Evolutionary conservation across 2,888 invertebrate genomes (phyloP), one percentile per base, ranked within the genome.

Genomic region (Ptychoptera contaminata): DNA sequence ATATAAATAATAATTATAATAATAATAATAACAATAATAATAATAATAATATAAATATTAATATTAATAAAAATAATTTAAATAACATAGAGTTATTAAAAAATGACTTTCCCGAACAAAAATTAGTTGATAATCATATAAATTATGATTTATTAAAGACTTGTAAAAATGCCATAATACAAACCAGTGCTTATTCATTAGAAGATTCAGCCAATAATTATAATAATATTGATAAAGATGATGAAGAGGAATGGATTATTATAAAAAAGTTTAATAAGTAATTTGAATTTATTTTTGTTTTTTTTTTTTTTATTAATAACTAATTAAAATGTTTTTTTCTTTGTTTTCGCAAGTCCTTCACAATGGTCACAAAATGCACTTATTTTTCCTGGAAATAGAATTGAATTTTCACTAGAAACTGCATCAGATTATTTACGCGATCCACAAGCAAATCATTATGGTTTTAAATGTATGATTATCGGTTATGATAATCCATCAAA

Each of bases 331-430:
- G 4, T 32, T 36, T 43, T 40, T 31, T 8, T 37, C 37, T 37
- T 10, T 3, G 31, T 47, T 51, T 52, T n/a, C n/a, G n/a, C 2
- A 42, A 65, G 65, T 4, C 47, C 61, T 2, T 58, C 61, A 6
- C 58, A 62, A 45, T 97, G 96, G 94, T 88, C 94, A 0, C 82
- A 83, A 55, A 82, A 79, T 53, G 79, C 86, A 0, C 69, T 94
- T 11, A 72, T 93, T 46, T 67, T 94, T 36, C 93, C 94, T 32
- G 94, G 93, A 14, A 91, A 93, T 61, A 88, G 92, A 67, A 83
- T 96, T 0, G 79, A 93, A 55, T 93, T 97, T 63, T 92, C 93
- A 0, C 61, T 98, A 58, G 96, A 97, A 68, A 94, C 96, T 0
- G 90, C 94, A 0, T 87, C 94, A 0, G 84, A 94, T 62, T 96